Percentiles rank a stretch among this genome's conserved stretches.
Conservation (phyloP, 2,888 invertebrate genomes). For the Pristionchus entomophagus region DNA sequence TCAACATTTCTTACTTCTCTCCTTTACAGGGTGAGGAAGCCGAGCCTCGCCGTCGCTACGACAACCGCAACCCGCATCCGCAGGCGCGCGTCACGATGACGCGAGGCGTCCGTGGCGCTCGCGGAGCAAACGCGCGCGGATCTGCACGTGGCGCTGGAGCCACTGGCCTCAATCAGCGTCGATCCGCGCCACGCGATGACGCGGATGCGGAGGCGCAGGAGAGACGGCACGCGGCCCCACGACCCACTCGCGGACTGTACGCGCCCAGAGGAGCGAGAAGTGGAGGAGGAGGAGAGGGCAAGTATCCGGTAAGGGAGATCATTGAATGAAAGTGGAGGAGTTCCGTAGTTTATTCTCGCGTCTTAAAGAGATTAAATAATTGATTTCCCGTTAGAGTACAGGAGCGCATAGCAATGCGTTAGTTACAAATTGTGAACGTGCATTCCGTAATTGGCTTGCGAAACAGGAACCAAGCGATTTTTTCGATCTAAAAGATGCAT, state of each 20-base stretch:
- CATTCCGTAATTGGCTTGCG: too few species aligned
- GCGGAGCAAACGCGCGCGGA: slow-evolving; percentile 20
- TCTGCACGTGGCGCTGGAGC: neutral
- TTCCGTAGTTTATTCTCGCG: too few species aligned
- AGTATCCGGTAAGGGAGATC: neutral
- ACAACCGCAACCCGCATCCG: neutral
- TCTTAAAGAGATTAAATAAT: too few species aligned
- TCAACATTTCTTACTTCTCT: neutral
- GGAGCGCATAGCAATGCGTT: too few species aligned
- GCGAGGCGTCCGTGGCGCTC: slow-evolving; percentile 13
- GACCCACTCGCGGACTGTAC: slow-evolving; percentile 63
- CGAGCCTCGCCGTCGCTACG: slow-evolving; percentile 33
- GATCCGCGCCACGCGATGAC: neutral
- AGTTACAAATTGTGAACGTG: too few species aligned
- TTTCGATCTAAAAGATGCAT: too few species aligned
- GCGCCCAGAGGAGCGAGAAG: slow-evolving; percentile 30
- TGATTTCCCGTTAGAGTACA: too few species aligned
- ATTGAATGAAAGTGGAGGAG: too few species aligned
- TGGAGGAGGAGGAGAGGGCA: neutral
- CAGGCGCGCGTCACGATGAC: slow-evolving; percentile 45
- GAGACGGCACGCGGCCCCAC: slow-evolving; percentile 60
- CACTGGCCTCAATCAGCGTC: neutral
- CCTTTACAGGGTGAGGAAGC: neutral
- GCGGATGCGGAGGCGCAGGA: neutral
- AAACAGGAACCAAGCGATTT: too few species aligned